Base-by-base conservation (phyloP, 2,888 invertebrate genomes). In the Gisinianus flammeolus region DNA sequence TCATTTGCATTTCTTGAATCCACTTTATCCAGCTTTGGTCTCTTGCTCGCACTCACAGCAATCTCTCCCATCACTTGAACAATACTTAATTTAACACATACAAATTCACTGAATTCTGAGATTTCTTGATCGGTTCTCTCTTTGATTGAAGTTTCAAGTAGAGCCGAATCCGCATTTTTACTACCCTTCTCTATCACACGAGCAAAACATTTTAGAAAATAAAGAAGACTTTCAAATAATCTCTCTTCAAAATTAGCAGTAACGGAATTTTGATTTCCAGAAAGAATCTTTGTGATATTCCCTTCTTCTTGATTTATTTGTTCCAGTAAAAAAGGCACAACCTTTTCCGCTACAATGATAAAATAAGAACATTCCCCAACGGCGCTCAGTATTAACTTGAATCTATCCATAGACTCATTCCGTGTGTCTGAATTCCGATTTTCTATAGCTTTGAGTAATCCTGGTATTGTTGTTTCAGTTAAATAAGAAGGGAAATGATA, bases 291-390 rank as follows among this genome's bases (percentile, higher is more conserved):
- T 10, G 31, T n/a, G 52, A 54, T 31, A 35, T 52, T 66, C 2
- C 16, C 12, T 30, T 52, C 56, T 56, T 30, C 28, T 26, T 54
- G 35, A 28, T 31, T 28, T 19, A 72, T 56, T 72, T 58, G 52
- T 58, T 72, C 72, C n/a, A 72, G 28, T 16, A 72, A n/a, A 58
- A 72, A 72, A 58, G 66, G 74, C 12, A 64, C 12, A 2, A 74
- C 74, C n/a, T 44, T 44, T 44, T 44, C 35, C 8, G 74, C 74
- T 5, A 67, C 28, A 0, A 62, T 26, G 12, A 54, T 8, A n/a
- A 77, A 28, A 28, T 67, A 71, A n/a, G 66, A 64, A 24, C 71
- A 71, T 54, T 77, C 72, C 8, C 71, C 31, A 26, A 77, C 64
- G 19, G 72, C 77, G 24, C n/a, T 28, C 22, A 77, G 24, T 3